A percentile compares a stretch with the other conserved stretches of the same genome.
Conservation (phyloP, 2,113 vertebrate genomes). For the Albula glossodonta region DNA sequence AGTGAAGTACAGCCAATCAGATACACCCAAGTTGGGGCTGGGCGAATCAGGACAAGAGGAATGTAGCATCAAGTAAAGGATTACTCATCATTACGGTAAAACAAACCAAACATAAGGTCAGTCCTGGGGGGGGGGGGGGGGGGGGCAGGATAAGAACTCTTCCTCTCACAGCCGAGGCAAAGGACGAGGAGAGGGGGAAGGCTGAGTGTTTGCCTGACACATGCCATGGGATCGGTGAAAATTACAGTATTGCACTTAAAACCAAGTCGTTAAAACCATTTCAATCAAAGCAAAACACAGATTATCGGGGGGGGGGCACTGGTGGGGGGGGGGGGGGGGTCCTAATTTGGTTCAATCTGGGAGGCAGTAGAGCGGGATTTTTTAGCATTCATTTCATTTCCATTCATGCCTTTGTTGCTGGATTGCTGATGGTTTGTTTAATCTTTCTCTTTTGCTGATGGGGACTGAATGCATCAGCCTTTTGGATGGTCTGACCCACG, state of each 20-base stretch:
- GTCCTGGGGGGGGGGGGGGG: not conserved
- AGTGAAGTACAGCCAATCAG: not conserved
- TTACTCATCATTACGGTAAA: not conserved
- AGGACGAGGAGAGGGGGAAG: not conserved
- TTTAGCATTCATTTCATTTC: not conserved
- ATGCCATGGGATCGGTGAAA: not conserved
- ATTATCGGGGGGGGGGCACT: not conserved
- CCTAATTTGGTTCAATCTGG: conserved; percentile 17
- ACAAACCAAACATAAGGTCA: not conserved
- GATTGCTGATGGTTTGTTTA: not conserved
- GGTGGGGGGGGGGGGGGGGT: not conserved
- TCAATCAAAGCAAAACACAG: conserved; percentile 11
- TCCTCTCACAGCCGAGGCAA: not conserved
- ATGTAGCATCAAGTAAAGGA: not conserved
- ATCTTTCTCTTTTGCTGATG: not conserved
- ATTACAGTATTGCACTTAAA: conserved; percentile 7
- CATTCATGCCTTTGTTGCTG: not conserved
- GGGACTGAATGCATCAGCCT: not conserved
- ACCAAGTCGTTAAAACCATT: conserved; percentile 18
- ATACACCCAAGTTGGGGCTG: not conserved
- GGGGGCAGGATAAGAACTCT: too few species aligned
- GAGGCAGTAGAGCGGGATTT: not conserved
- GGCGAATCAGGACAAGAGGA: not conserved
- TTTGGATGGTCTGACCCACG: not conserved
- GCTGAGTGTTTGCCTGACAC: too few species aligned